A percentile compares a stretch with the other conserved stretches of the same genome.
Evolutionary conservation across 2,797 vertebrate genomes (phyloP).

Genomic region (Chiroxiphia lanceolata): DNA sequence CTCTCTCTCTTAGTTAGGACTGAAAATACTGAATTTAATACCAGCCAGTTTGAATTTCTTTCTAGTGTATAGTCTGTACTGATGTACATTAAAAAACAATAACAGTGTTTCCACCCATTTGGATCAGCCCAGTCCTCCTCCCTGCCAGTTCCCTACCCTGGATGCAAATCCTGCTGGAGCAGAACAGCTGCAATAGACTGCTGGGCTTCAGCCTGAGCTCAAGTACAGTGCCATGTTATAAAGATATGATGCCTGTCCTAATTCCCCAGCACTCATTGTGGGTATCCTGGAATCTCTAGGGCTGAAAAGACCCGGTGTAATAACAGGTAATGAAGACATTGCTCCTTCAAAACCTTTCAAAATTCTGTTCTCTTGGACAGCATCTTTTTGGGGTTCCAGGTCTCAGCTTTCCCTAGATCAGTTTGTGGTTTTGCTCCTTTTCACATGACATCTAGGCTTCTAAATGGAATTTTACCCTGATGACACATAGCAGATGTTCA

Average conservation of each 20-base stretch:
- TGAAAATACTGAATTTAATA: neutral
- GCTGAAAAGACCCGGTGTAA: neutral
- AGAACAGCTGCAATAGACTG: neutral
- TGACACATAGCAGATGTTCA: neutral
- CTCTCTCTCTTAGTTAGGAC: neutral
- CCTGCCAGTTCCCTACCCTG: neutral
- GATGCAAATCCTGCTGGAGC: neutral
- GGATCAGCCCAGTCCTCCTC: neutral
- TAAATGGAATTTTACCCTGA: neutral
- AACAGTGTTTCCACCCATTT: fast-evolving
- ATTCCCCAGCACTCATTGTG: neutral
- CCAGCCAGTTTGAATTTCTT: neutral
- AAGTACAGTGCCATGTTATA: no score
- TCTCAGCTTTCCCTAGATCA: neutral
- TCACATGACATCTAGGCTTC: neutral
- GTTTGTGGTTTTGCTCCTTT: neutral
- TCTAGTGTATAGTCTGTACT: neutral
- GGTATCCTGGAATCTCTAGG: neutral
- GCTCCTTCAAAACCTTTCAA: neutral
- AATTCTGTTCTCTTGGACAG: neutral
- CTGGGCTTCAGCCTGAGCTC: neutral
- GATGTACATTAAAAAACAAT: neutral
- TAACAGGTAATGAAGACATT: neutral
- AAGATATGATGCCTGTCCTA: neutral
- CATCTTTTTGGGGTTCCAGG: neutral